phyloP scores from a whole-genome alignment of 2,888 invertebrate species.

The Drosophila dives region DNA sequence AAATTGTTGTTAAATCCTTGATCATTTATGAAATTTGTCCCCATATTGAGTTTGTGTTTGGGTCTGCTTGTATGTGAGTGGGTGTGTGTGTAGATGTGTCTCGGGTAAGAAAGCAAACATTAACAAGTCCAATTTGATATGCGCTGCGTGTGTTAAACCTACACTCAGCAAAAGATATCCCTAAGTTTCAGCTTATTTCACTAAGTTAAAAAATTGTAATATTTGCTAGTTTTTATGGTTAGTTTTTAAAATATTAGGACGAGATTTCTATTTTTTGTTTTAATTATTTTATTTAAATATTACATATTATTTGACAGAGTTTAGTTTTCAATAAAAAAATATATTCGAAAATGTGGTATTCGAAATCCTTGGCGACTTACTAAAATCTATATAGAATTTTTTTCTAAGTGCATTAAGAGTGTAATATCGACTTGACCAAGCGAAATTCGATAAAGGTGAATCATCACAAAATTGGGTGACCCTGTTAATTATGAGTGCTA shows the following conservation, averaged over 20 bases:
- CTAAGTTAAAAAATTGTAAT: neutral
- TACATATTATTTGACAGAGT: neutral
- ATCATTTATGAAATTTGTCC: constrained; percentile 79
- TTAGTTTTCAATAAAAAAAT: neutral
- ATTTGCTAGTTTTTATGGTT: neutral
- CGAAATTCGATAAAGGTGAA: constrained; percentile 13
- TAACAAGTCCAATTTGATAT: constrained; percentile 49
- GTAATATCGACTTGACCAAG: constrained; percentile 39
- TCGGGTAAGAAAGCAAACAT: constrained; percentile 1
- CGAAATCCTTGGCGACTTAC: neutral
- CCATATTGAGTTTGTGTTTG: constrained; percentile 32
- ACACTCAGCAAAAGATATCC: neutral
- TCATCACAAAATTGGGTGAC: constrained; percentile 12
- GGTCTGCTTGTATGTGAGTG: neutral
- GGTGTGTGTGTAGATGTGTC: constrained; percentile 5
- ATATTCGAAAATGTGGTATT: neutral
- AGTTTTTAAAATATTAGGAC: neutral
- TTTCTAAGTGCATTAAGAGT: neutral
- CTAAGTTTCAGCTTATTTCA: neutral
- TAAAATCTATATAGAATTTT: neutral
- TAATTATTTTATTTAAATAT: neutral
- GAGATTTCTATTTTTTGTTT: neutral
- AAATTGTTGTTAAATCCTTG: constrained; percentile 80
- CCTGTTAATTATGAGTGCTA: constrained; percentile 42
- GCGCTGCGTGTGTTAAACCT: constrained; percentile 53